These are phyloP conservation scores for Brachionichthys hirsutus DNA, from an alignment of 2,113 vertebrate genomes.

Conservation along the genomic window DNA sequence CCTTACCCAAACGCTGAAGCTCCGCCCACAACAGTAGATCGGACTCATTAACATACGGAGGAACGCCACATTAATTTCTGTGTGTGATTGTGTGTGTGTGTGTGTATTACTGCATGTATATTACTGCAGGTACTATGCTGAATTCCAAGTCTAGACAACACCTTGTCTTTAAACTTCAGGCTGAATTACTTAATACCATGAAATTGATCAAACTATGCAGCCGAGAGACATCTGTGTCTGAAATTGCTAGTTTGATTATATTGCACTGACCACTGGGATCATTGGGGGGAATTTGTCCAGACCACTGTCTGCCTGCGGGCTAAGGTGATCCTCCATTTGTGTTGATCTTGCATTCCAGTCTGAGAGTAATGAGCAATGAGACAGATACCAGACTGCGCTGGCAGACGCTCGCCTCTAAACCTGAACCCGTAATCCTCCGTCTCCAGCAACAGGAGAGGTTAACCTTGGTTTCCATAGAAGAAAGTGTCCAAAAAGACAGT, in stretches of 20 bases:
- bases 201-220: slow-evolving; percentile 42
- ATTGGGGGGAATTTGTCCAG: slow-evolving; percentile 41
- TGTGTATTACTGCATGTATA: slow-evolving; percentile 15
- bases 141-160: slow-evolving; percentile 53
- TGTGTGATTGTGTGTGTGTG: not conserved
- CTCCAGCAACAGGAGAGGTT: slow-evolving; percentile 43
- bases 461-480: slow-evolving; percentile 51
- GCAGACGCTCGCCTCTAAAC: slow-evolving; percentile 34
- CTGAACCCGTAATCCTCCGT: slow-evolving; percentile 59
- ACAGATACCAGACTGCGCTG: slow-evolving; percentile 50
- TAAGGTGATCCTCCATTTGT: slow-evolving; percentile 50
- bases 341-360: slow-evolving; percentile 54
- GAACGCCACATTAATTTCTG: slow-evolving; percentile 37
- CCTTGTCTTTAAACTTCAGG: slow-evolving; percentile 28
- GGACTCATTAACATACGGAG: slow-evolving; percentile 55
- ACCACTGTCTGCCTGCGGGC: slow-evolving; percentile 58
- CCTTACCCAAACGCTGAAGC: slow-evolving; percentile 50
- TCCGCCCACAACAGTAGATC: slow-evolving; percentile 44
- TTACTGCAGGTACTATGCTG: slow-evolving; percentile 17
- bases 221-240: slow-evolving; percentile 6
- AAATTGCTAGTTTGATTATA: slow-evolving; percentile 29
- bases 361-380: slow-evolving; percentile 48
- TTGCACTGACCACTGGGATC: slow-evolving; percentile 57
- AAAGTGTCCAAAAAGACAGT: slow-evolving; percentile 25
- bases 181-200: slow-evolving; percentile 36